Base-by-base conservation (phyloP, 1,140 invertebrate species). In the Zaprionus davidi region DNA sequence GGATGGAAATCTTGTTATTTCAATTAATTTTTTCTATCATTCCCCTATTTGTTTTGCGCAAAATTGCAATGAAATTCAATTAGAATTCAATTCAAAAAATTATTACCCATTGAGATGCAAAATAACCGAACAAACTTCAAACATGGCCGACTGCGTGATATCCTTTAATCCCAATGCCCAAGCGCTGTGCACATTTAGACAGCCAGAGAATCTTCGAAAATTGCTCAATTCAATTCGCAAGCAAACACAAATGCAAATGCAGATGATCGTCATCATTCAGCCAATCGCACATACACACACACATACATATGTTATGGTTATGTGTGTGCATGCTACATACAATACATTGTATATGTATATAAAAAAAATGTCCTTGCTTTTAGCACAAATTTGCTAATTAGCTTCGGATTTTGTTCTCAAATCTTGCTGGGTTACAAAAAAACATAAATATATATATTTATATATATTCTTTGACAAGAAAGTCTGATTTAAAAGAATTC, bases 1-100 rank as follows among this genome's bases (percentile, higher is more conserved):
- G 73, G 62, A 85, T 81, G 75, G 71, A 72, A 71, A 77, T 63
- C 36, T 71, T 62, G 58, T 57, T 62, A 26, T 71, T 60, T 28
- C 34, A 46, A 46, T 46, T 44, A 15, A 44, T 41, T 24, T 22
- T 59, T 24, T 60, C 20, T 41, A 22, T 56, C 20, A 5, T 62
- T 44, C 13, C 13, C 49, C 13, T 31, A 51, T 66, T 66, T 64
- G n/a, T 58, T 57, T 57, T 41, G n/a, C 15, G 20, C 41, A 67
- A 13, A 13, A 31, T 28, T 57, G 55, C 55, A 26, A 22, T 26
- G n/a, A 34, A 57, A 57, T 46, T 46, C 41, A 44, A n/a, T 15
- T 44, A n/a, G 41, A 44, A 44, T 44, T 44, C 41, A 44, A 44
- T 44, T 44, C n/a, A 46, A 46, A 46, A 9, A 46, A 46, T 46